phyloP scores from a whole-genome alignment of 2,797 vertebrate genomes.

The Crenuchus spilurus region DNA sequence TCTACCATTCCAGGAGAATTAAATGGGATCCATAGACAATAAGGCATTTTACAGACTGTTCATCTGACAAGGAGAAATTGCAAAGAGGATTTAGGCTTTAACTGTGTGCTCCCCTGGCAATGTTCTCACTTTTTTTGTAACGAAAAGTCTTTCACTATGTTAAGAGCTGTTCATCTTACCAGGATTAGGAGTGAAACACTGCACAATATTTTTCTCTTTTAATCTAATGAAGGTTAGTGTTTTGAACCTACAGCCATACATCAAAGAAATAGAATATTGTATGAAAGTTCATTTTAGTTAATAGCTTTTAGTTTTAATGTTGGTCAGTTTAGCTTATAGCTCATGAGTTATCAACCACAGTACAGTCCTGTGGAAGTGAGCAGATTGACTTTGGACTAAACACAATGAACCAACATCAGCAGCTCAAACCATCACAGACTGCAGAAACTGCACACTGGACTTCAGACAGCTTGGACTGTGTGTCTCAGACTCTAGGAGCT shows the following conservation, averaged over 20 bases:
- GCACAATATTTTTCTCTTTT: neutral
- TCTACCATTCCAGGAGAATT: constrained; percentile 26
- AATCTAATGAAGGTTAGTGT: neutral
- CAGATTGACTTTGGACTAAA: too few relatives aligned
- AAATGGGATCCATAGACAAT: constrained; percentile 16
- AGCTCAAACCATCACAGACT: too few relatives aligned
- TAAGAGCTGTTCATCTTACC: constrained; percentile 30
- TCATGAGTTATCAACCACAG: too few relatives aligned
- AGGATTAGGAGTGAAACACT: neutral
- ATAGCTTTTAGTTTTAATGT: too few relatives aligned
- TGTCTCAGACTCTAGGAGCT: too few relatives aligned
- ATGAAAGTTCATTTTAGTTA: too few relatives aligned
- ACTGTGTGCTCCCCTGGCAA: constrained; percentile 3
- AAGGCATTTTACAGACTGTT: constrained; percentile 31
- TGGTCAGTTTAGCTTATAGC: too few relatives aligned
- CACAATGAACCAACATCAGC: too few relatives aligned
- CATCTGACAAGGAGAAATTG: constrained; percentile 34
- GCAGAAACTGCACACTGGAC: too few relatives aligned
- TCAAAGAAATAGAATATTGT: too few relatives aligned
- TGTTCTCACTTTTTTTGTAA: constrained; percentile 14
- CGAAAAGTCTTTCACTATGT: constrained; percentile 22
- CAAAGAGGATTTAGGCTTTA: constrained; percentile 28
- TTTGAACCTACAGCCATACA: neutral
- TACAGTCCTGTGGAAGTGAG: too few relatives aligned
- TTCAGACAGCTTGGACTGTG: too few relatives aligned